phyloP scores from a whole-genome alignment of 1,140 invertebrate genomes.

The Macrobrachium nipponense region DNA sequence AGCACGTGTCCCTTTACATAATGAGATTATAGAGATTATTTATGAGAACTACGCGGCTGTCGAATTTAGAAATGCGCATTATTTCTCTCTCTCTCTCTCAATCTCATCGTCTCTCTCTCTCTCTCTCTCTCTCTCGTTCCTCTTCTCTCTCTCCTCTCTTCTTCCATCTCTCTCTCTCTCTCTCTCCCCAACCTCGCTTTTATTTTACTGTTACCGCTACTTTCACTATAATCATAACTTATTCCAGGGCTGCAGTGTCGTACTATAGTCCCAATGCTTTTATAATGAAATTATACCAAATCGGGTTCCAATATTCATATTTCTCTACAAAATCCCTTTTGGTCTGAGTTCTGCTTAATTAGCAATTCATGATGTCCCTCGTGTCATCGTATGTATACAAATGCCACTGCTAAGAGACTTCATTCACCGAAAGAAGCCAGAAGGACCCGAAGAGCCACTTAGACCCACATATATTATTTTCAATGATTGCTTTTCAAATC shows the following conservation, averaged over 20 bases:
- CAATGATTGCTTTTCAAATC: no score
- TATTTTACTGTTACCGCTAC: not conserved
- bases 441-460: no score
- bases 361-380: no score
- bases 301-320: no score
- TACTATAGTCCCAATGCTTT: no score
- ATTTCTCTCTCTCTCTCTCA: not conserved
- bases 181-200: not conserved
- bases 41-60: no score
- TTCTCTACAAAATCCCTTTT: no score
- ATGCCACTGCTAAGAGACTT: no score
- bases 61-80: not conserved
- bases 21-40: not conserved
- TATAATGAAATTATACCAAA: not conserved
- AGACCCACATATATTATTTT: no score
- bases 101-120: not conserved
- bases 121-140: not conserved
- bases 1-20: not conserved
- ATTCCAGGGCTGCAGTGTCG: not conserved
- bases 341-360: no score
- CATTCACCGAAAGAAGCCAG: no score
- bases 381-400: no score
- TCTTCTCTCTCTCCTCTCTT: constrained; percentile 3
- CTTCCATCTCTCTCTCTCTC: not conserved
- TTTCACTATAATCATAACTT: not conserved